A percentile compares a stretch with the other conserved stretches of the same genome.
Evolutionary conservation across 2,797 vertebrate genomes (phyloP).

Genomic region (Mus caroli): DNA sequence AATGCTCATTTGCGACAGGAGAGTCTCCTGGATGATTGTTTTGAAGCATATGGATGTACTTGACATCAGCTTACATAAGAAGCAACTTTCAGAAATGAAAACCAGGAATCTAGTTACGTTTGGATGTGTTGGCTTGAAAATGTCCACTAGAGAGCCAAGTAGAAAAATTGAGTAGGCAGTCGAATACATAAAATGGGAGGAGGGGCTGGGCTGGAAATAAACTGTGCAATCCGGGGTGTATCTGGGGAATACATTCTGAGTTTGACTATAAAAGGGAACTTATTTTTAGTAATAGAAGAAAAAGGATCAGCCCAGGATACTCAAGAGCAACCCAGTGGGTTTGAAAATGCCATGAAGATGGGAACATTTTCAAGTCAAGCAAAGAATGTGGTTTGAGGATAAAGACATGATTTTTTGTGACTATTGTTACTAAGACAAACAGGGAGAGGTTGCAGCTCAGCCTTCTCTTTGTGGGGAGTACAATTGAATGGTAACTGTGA

Average conservation of each 20-base stretch:
- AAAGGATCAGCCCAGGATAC: background rate
- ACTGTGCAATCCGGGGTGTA: background rate
- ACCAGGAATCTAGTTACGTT: background rate
- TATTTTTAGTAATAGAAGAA: background rate
- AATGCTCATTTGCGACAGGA: background rate
- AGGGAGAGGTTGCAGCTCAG: background rate
- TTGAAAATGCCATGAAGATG: background rate
- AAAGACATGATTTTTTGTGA: background rate
- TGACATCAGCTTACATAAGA: background rate
- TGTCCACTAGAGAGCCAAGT: background rate
- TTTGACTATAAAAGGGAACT: background rate
- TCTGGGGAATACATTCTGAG: background rate
- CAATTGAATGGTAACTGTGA: background rate
- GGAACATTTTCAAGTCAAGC: background rate
- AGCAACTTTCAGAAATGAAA: background rate
- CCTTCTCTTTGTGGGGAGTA: background rate
- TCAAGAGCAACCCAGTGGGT: background rate
- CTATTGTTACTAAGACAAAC: background rate
- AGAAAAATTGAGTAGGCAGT: background rate
- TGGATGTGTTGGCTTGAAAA: background rate
- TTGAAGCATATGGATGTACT: background rate
- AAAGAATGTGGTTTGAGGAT: background rate
- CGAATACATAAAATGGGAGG: constrained; percentile 5
- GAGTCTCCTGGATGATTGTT: background rate
- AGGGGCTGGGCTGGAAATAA: background rate